Base-by-base conservation (phyloP, 2,113 vertebrate genomes). In the Dendrocopos noguchii region DNA sequence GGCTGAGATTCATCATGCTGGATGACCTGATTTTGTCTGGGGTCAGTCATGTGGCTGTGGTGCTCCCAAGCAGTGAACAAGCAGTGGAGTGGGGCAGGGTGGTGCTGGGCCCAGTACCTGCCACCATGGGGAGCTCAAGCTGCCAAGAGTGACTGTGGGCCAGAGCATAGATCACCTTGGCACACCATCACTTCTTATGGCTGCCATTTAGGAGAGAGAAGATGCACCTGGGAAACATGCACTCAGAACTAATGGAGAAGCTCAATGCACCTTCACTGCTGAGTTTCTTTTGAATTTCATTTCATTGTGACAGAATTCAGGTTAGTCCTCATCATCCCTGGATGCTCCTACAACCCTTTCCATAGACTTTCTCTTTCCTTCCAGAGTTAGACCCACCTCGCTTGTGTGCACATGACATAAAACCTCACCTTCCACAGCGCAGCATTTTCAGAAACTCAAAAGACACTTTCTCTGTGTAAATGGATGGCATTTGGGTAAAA, bases 61-160 rank as follows among this genome's bases (percentile, higher is more conserved):
- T 55, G 22, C 1, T 16, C 7, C 15, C 10, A 7, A 1, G 4
- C 8, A 57, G 4, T 19, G 6, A 9, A 21, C 2, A 6, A 12
- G 7, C 12, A 34, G 31, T 1, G 2, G 34, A 7, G 25, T 33
- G 47, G 70, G 68, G 71, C 15, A n/a, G 10, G 3, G 15, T 1
- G 29, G 7, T 50, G 7, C 15, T 70, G 31, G 9, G 5, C 4
- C 4, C n/a, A 52, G 12, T 1, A 1, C 9, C 28, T 71, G 33
- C 29, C 56, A 73, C 19, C 36, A 25, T 2, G 1, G 22, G 28
- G 53, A 81, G 9, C 31, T 72, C 31, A 29, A 53, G 34, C 20
- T 52, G 13, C 10, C 34, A 14, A 19, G 47, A 20, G 10, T 1
- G 2, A 15, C 74, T 6, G 3, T 44, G 15, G 9, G 3, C 21